Base-by-base conservation (phyloP, 2,113 vertebrate species). In the Gobio gobio region DNA sequence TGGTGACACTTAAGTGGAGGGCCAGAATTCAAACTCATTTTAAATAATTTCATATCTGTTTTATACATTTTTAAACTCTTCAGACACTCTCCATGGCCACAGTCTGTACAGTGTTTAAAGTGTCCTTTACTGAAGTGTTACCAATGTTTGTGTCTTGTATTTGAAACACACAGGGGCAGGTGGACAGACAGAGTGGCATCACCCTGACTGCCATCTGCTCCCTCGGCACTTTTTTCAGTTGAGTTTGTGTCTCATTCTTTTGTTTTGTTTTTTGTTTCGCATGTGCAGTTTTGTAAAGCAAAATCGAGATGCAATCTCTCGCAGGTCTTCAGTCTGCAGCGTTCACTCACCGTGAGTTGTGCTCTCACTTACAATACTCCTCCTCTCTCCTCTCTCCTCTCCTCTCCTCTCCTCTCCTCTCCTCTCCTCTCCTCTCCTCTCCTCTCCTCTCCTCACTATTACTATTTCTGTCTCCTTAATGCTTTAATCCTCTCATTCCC, bases 201-300 rank as follows among this genome's bases (percentile, higher is more conserved):
- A 68, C 63, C 78, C 83, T 43, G 54, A 59, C 82, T 2, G 84
- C 90, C 91, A 87, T 81, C 90, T 88, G 79, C 87, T 89, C 56
- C 89, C 89, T 83, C 56, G 3, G 45, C 74, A 76, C 72, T 22
- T 88, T 54, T 87, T 92, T 86, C 47, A 36, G 82, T 66, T 85
- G 5, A 36, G 85, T 90, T 86, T 90, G 86, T 91, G 95, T 95
- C 96, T 98, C 95, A 97, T 93, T 93, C 89, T 95, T 93, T 90
- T 72, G 29, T 92, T 92, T 89, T 91, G 43, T 75, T 77, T 68
- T 83, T 84, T 93, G 96, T 97, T 94, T 96, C 95, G 98, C 97
- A 98, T 97, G 97, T 96, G 96, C 98, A 99, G 98, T 98, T 98
- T 98, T 98, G 97, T 99, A 98, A 98, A 97, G 97, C 98, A 98